phyloP scores from a whole-genome alignment of 2,797 vertebrate species.

The Siniperca undulata region DNA sequence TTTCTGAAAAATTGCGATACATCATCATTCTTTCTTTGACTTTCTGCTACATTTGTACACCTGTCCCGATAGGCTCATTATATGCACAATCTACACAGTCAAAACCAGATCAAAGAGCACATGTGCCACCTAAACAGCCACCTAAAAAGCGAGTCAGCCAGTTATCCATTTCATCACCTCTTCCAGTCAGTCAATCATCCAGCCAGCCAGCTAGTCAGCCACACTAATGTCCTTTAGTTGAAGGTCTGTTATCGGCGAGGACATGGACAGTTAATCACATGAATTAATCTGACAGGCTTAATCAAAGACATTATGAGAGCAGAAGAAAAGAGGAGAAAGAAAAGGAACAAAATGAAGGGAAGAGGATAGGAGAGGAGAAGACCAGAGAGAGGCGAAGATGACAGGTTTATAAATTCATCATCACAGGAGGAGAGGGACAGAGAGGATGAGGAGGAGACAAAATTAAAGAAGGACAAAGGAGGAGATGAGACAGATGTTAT shows the following conservation, averaged over 20 bases:
- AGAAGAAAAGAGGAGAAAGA: constrained; percentile 49
- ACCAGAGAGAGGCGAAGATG: constrained; percentile 33
- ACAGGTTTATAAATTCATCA: constrained; percentile 69
- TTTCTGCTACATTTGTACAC: not conserved
- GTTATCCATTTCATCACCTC: constrained; percentile 15
- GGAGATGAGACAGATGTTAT: constrained; percentile 59
- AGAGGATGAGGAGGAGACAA: constrained; percentile 53
- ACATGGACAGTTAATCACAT: constrained; percentile 69
- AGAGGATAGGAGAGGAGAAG: constrained; percentile 44
- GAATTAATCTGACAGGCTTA: constrained; percentile 79
- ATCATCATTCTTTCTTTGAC: not conserved
- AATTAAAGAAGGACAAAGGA: constrained; percentile 73
- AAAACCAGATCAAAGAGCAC: constrained; percentile 33
- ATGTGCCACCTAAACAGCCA: not conserved
- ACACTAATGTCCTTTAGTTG: constrained; percentile 47
- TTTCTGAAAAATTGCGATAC: not conserved
- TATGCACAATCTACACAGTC: not conserved
- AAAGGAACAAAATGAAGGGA: constrained; percentile 39
- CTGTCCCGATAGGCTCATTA: constrained; percentile 16
- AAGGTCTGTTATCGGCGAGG: constrained; percentile 69
- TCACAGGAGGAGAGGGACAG: constrained; percentile 41
- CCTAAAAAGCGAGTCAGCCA: constrained; percentile 1
- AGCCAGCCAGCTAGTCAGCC: constrained; percentile 36
- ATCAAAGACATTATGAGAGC: constrained; percentile 69
- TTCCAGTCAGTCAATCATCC: constrained; percentile 35